Base-by-base conservation (phyloP, 2,797 vertebrate species). In the Loriculus beryllinus region DNA sequence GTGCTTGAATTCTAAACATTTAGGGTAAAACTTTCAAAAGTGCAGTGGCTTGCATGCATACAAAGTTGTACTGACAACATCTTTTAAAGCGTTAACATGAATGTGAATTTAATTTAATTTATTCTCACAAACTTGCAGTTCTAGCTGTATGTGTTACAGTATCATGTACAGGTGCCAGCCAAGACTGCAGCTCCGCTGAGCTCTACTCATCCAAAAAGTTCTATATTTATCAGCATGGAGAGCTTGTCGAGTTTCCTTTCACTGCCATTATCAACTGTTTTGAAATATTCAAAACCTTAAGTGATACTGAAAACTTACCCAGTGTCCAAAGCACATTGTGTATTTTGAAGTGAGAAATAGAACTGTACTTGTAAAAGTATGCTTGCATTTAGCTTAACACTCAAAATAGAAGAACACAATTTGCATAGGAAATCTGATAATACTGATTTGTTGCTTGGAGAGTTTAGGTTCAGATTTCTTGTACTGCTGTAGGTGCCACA, bases 71-170 rank as follows among this genome's bases (percentile, higher is more conserved):
- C 92, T 93, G 95, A 95, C 93, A 96, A 86, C 86, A 92, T 93
- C 93, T 95, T 94, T 88, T 88, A 65, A 96, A 96, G 92, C 89
- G 92, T 92, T 95, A 94, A 95, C 87, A 70, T 64, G 93, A 83
- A 91, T 94, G 77, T 86, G 89, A 95, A 91, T 96, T 96, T 84
- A 78, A 88, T 93, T 81, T 96, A 97, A 95, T 96, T 93, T 97
- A 96, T 97, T 94, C 95, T 82, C 80, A 93, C 92, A 93, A 86
- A 90, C 87, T 94, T 91, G 80, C 85, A 93, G 88, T 84, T 96
- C 95, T 93, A 84, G 64, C 83, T 91, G 78, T 93, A 94, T 95
- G 92, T 96, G 91, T 96, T 96, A 94, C 0, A 94, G 80, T 95
- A 95, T 96, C 91, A 86, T 90, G 74, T 94, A 85, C 91, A 96